These are phyloP conservation scores for Pantherophis vulpinus DNA, from an alignment of 2,797 vertebrate genomes.

Conservation along the genomic window DNA sequence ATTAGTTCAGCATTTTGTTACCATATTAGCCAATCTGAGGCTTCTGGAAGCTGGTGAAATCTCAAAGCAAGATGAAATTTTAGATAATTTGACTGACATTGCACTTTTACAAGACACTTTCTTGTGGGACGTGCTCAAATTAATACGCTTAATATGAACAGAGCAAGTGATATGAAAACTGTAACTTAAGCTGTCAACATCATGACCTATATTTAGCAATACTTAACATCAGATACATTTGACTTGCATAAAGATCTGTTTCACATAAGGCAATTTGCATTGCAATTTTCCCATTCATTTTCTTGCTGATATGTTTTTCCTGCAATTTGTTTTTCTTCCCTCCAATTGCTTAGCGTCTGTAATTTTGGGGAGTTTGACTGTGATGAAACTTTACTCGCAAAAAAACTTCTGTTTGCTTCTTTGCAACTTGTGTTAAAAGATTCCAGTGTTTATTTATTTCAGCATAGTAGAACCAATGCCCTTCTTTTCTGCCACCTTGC, in stretches of 20 bases:
- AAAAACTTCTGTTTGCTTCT: not conserved
- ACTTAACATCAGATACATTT: not conserved
- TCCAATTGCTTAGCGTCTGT: not conserved
- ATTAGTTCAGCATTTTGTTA: not conserved
- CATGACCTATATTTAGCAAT: not conserved
- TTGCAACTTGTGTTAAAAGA: not conserved
- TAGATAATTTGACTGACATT: not conserved
- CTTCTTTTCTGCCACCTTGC: not conserved
- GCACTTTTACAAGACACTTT: not conserved
- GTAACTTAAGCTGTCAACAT: not conserved
- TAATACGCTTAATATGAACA: not conserved
- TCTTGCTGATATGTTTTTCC: not conserved
- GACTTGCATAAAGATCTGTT: not conserved
- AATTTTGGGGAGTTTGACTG: not conserved
- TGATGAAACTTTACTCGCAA: not conserved
- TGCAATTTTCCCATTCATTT: not conserved
- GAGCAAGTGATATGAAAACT: not conserved
- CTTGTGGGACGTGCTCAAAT: not conserved
- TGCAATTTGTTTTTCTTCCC: not conserved
- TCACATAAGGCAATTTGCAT: not conserved
- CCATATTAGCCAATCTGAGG: not conserved
- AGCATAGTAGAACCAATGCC: not conserved
- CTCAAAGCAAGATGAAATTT: not conserved
- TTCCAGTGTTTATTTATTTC: not conserved
- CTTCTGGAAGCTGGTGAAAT: not conserved